Evolutionary conservation across 2,113 vertebrate genomes (phyloP).

Genomic region (Dendropsophus ebraccatus): DNA sequence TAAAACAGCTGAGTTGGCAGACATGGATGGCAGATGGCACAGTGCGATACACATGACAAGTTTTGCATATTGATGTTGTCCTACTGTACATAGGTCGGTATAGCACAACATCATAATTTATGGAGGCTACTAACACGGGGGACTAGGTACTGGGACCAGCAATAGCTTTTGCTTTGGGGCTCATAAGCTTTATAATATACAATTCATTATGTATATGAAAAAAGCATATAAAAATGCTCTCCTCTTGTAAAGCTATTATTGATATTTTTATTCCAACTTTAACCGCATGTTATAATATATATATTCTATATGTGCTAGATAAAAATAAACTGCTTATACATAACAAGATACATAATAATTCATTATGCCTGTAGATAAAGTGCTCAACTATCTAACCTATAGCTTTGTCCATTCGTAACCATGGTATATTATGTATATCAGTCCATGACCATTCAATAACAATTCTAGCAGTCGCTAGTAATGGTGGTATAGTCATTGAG

Average conservation of each 20-base stretch:
- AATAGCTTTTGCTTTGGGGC: neutral
- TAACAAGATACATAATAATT: neutral
- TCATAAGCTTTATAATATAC: neutral
- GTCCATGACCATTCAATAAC: neutral
- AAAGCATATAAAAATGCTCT: slow-evolving; percentile 1
- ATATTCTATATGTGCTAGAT: neutral
- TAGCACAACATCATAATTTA: neutral
- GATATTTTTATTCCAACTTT: neutral
- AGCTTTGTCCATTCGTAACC: neutral
- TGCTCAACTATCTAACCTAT: neutral
- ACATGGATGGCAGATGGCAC: neutral
- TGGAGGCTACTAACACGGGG: neutral
- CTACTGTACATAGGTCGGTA: neutral
- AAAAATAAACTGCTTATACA: neutral
- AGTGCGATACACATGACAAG: neutral
- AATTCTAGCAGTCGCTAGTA: neutral
- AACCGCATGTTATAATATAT: neutral
- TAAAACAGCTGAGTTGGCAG: too few relatives aligned
- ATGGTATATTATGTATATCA: neutral
- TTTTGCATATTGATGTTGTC: neutral
- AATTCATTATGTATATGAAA: neutral
- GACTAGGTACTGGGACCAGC: neutral
- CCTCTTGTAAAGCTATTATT: neutral
- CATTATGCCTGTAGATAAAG: neutral
- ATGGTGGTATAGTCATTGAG: neutral